Base-by-base conservation (phyloP, 2,113 vertebrate genomes). In the Pungitius pungitius region DNA sequence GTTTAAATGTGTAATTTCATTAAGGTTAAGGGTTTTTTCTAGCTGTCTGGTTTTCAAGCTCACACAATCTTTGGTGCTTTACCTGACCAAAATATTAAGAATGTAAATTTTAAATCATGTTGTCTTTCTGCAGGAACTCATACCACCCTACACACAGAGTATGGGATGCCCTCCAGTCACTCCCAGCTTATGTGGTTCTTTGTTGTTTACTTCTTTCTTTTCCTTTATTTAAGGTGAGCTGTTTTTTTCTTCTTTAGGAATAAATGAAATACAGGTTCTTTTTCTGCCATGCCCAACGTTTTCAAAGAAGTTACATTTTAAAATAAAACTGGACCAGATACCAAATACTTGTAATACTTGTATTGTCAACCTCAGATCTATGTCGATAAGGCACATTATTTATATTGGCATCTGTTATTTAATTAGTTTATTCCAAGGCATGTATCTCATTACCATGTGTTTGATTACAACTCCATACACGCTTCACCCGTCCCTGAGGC, bases 151-250 rank as follows among this genome's bases (percentile, higher is more conserved):
- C 91, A 91, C 79, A 95, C 96, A 81, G 96, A 98, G 79, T 99
- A 99, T 86, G 98, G 96, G 82, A 98, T 99, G 96, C 98, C 98
- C 5, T 99, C 98, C 87, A 98, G 94, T 91, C 98, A 99, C 85
- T 95, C 98, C 78, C 98, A 99, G 80, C 96, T 99, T 62, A 98
- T 97, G 90, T 99, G 98, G 98, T 99, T 99, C 94, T 99, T 99
- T 94, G 96, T 97, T 79, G 93, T 98, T 89, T 99, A 99, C 88
- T 99, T 97, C 85, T 98, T 98, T 92, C 96, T 99, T 78, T 99
- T 99, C 89, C 95, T 99, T 85, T 99, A 99, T 95, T 96, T 99
- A 95, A 97, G 98, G 98, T 99, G 59, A 89, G 91, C 8, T 73
- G 49, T 4, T 47, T 73, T 59, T 9, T 55, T 54, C 9, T 42